These are phyloP conservation scores for Equus quagga DNA, from an alignment of 2,113 vertebrate genomes.

Conservation along the genomic window DNA sequence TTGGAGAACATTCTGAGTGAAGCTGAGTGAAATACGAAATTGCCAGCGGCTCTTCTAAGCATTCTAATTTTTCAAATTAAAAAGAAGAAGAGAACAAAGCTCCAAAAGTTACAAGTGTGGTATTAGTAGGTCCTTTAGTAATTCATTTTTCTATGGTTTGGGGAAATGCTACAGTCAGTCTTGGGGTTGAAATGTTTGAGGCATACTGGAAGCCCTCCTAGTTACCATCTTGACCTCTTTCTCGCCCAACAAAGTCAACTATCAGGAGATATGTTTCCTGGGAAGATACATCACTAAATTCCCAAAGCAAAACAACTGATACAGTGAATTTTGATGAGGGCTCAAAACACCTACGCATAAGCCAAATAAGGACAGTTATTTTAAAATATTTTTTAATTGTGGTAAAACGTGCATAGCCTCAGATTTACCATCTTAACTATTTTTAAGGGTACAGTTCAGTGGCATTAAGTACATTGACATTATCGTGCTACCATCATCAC, in stretches of 20 bases:
- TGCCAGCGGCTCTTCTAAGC: background rate
- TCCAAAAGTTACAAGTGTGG: background rate
- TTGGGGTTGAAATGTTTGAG: background rate
- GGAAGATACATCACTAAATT: background rate
- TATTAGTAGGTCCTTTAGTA: background rate
- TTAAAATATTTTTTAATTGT: background rate
- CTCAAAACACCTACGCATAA: background rate
- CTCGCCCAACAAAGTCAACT: background rate
- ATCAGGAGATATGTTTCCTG: background rate
- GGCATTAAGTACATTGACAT: background rate
- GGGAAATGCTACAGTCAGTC: background rate
- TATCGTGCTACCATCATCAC: background rate
- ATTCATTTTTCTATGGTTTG: constrained; percentile 7
- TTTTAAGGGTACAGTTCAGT: background rate
- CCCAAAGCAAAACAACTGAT: background rate
- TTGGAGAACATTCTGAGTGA: background rate
- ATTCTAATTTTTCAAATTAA: constrained; percentile 14
- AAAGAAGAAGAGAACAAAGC: background rate
- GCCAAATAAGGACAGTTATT: background rate
- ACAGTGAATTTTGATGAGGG: background rate
- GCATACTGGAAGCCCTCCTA: background rate
- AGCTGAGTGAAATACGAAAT: background rate
- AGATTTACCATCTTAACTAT: background rate
- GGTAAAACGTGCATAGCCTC: background rate
- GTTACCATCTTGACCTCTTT: background rate